Percentiles rank a stretch among this genome's conserved stretches.
Conservation (phyloP, 2,888 invertebrate species). For the Stegophylla sp. region DNA sequence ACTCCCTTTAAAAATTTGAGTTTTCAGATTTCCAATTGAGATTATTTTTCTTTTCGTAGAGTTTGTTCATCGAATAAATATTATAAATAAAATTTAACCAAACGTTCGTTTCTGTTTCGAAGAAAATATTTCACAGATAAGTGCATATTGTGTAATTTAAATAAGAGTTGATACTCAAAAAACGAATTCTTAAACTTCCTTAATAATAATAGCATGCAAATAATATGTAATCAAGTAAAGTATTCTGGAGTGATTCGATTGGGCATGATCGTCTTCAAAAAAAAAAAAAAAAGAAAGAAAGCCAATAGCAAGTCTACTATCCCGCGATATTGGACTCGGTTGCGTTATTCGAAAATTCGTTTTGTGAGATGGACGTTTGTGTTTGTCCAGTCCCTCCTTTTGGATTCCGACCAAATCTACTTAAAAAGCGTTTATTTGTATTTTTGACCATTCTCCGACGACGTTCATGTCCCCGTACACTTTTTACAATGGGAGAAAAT, state of each 20-base stretch:
- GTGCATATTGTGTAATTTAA: no score
- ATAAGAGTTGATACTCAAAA: no score
- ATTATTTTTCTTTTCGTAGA: no score
- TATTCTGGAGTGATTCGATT: background rate
- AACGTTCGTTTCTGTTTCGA: no score
- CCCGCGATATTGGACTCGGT: background rate
- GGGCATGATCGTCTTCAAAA: background rate
- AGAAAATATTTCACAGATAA: no score
- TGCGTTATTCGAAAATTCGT: conserved; percentile 35
- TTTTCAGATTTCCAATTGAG: no score
- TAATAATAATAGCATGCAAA: no score
- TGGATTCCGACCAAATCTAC: conserved; percentile 33
- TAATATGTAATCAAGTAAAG: no score
- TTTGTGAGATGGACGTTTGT: conserved; percentile 31
- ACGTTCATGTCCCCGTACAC: conserved; percentile 1
- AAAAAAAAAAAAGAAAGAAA: conserved; percentile 17
- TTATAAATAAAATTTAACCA: no score
- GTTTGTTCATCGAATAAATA: no score
- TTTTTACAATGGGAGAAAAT: conserved; percentile 20
- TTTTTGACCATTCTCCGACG: conserved; percentile 35
- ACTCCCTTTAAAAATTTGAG: no score
- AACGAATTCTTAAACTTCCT: no score
- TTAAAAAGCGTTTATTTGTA: conserved; percentile 40
- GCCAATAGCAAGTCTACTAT: conserved; percentile 30
- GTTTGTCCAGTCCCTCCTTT: conserved; percentile 28